These are phyloP conservation scores for Tapera naevia DNA, from an alignment of 2,797 vertebrate genomes.

Conservation along the genomic window DNA sequence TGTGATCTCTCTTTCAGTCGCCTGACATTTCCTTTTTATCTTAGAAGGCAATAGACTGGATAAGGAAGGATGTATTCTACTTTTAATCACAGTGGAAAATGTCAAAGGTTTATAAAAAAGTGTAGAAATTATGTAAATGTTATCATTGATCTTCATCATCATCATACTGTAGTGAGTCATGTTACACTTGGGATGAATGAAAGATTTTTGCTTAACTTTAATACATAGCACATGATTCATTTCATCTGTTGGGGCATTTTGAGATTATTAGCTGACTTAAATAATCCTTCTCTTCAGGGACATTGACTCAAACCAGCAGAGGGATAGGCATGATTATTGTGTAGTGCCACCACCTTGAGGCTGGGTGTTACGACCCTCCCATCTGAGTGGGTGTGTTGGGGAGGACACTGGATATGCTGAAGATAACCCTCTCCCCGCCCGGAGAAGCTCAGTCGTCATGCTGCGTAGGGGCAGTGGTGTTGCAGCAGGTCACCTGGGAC, in stretches of 20 bases:
- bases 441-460: neutral
- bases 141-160: neutral
- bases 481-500: neutral
- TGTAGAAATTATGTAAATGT: constrained; percentile 16
- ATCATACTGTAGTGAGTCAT: constrained; percentile 8
- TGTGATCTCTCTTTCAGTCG: neutral
- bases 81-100: neutral
- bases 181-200: neutral
- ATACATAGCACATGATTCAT: neutral
- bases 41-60: neutral
- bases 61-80: neutral
- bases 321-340: fast-evolving
- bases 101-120: neutral
- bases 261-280: neutral
- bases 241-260: neutral
- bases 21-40: neutral
- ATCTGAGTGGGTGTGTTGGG: neutral
- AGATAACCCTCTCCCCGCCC: fast-evolving
- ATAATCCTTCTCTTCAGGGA: neutral
- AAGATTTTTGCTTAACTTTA: neutral
- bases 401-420: neutral
- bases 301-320: neutral
- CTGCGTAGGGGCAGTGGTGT: neutral
- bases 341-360: neutral
- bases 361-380: neutral